Evolutionary conservation across 2,797 vertebrate species (phyloP), one percentile per base, ranked within the genome.

Genomic region (Melanotaenia boesemani): DNA sequence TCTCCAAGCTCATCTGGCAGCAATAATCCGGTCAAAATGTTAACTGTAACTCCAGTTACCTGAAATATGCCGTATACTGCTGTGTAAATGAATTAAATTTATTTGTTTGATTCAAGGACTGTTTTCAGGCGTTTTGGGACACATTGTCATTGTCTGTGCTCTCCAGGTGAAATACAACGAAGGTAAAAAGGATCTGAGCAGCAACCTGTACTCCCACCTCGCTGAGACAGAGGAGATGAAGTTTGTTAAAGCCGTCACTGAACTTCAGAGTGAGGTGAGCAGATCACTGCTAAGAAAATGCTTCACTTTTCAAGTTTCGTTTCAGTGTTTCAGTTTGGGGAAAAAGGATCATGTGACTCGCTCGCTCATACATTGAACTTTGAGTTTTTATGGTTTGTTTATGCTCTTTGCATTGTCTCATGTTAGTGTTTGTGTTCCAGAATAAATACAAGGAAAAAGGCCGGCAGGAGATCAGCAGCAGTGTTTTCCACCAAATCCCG

Each of bases 191-290:
- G 82, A 88, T 22, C 64, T 72, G 67, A 86, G 81, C 70, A 32
- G 22, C 63, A 87, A 62, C 74, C 79, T 94, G 16, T 94, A 92
- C 76, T 80, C 90, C 0, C 82, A 67, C 12, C 88, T 94, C 34
- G 80, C 93, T 0, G 70, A 93, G 50, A 94, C 93, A 0, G 52
- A 82, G 2, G 84, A 93, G 63, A 90, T 74, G 13, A 86, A 81
- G 80, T 70, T 89, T 0, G 92, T 91, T n/a, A 93, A 86, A 80
- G 73, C 88, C 0, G 69, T 68, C 67, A 88, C 71, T 59, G 89
- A 94, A 56, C 90, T 92, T 0, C 93, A 91, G 85, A 98, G 97
- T 59, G 90, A 97, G 96, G 97, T 98, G 85, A 24, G 69, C 16
- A 5, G 28, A 20, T 5, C 44, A 46, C 16, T 5, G 10, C 10